Evolutionary conservation across 23 tunicate species (phyloP).

Genomic region (Diplosoma virens): DNA sequence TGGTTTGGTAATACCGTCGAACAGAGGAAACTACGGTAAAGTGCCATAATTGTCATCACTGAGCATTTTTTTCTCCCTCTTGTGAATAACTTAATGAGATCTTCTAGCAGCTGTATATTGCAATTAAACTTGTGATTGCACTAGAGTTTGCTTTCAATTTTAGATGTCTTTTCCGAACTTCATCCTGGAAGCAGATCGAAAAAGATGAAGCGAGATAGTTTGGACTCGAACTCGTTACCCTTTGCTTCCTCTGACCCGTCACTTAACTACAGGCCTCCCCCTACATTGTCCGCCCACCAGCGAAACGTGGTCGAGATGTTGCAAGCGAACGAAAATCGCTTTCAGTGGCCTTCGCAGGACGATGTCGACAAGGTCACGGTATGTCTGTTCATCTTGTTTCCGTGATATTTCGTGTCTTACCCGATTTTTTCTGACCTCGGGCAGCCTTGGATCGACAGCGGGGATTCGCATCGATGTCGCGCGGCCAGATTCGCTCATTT

Average conservation of each 20-base stretch:
- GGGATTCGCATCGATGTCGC: conserved; percentile 48
- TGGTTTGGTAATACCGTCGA: no score
- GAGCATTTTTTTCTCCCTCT: no score
- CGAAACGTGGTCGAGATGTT: conserved; percentile 76
- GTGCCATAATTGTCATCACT: no score
- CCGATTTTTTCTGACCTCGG: not conserved
- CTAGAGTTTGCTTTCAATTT: not conserved
- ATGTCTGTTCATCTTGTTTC: conserved; percentile 1
- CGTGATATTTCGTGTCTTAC: not conserved
- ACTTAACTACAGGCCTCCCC: conserved; percentile 35
- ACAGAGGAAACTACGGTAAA: no score
- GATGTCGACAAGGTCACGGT: conserved; percentile 88
- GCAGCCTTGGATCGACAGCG: conserved; percentile 86
- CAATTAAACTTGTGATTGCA: not conserved
- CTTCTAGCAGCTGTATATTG: no score
- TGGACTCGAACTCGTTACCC: not conserved
- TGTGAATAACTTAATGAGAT: no score
- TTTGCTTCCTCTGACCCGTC: conserved; percentile 38
- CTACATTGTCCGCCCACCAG: conserved; percentile 74
- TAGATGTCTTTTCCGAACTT: conserved; percentile 60
- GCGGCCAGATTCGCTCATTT: conserved; percentile 83
- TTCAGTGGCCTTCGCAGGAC: conserved; percentile 96
- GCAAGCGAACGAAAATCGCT: conserved; percentile 79
- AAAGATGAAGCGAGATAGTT: conserved; percentile 46
- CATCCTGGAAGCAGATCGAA: conserved; percentile 46